phyloP scores from a whole-genome alignment of 92 coral and sea anemone species.

The Muricea muricata region DNA sequence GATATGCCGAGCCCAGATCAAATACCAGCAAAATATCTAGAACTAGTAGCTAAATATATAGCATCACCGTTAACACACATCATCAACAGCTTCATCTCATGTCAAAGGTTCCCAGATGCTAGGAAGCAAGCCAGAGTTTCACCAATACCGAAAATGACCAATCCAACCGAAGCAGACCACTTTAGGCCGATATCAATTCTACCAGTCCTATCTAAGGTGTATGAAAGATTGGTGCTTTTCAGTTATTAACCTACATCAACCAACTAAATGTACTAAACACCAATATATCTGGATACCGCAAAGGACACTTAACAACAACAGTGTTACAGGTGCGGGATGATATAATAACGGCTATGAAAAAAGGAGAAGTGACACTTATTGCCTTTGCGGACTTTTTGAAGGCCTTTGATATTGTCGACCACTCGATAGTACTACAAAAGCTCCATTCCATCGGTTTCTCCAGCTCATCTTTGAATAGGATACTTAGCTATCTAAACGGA shows the following conservation, averaged over 20 bases:
- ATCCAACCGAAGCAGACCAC: not conserved
- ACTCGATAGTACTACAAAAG: conserved; percentile 12
- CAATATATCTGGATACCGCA: not conserved
- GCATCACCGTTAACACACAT: not conserved
- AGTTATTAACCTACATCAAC: not conserved
- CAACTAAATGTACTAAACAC: not conserved
- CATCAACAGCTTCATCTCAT: not conserved
- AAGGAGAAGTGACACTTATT: conserved; percentile 9
- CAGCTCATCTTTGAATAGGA: conserved; percentile 24
- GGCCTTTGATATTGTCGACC: conserved; percentile 62
- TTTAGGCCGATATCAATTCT: too few relatives aligned
- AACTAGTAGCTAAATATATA: not conserved
- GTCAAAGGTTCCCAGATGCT: too few relatives aligned
- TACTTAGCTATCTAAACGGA: conserved; percentile 32
- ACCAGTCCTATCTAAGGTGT: not conserved
- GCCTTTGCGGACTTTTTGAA: conserved; percentile 55
- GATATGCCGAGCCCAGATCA: not conserved
- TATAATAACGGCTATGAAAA: conserved; percentile 12
- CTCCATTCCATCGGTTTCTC: conserved; percentile 58
- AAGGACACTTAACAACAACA: not conserved
- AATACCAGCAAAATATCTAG: too few relatives aligned
- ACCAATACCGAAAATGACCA: not conserved
- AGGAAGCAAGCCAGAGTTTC: too few relatives aligned
- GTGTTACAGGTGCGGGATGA: conserved; percentile 5
- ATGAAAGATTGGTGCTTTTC: not conserved